phyloP scores from a whole-genome alignment of 1,140 invertebrate species.

The Thaumetopoea pityocampa region DNA sequence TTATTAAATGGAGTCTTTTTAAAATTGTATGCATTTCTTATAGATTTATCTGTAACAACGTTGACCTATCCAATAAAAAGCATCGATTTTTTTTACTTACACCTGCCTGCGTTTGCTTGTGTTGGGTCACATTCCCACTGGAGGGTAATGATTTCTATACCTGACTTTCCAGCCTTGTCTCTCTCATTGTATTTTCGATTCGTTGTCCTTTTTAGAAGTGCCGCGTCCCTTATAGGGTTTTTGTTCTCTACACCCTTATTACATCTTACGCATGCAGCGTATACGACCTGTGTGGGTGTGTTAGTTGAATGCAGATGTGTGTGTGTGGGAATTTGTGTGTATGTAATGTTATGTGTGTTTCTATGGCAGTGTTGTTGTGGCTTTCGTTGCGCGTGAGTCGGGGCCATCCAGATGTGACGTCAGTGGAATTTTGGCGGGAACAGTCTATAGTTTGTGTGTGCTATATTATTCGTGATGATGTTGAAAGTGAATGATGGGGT shows the following conservation, averaged over 20 bases:
- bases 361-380: slow-evolving; percentile 36
- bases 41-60: too few relatives aligned
- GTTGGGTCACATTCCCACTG: slow-evolving; percentile 56
- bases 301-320: slow-evolving; percentile 34
- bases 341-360: slow-evolving; percentile 30
- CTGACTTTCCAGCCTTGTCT: slow-evolving; percentile 35
- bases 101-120: slow-evolving; percentile 58
- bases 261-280: slow-evolving; percentile 44
- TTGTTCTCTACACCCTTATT: slow-evolving; percentile 66
- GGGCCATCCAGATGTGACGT: slow-evolving; percentile 28
- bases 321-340: slow-evolving; percentile 32
- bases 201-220: slow-evolving; percentile 32
- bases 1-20: too few relatives aligned
- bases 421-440: slow-evolving; percentile 55
- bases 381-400: slow-evolving; percentile 42
- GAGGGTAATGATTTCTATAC: slow-evolving; percentile 51
- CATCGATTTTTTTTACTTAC: slow-evolving; percentile 54
- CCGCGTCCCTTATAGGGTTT: slow-evolving; percentile 46
- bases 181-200: slow-evolving; percentile 16
- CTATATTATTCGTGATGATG: slow-evolving; percentile 22
- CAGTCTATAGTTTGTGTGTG: slow-evolving; percentile 25
- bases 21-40: too few relatives aligned
- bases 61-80: slow-evolving; percentile 60
- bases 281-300: slow-evolving; percentile 46
- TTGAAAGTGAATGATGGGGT: slow-evolving; percentile 47